phyloP scores from a whole-genome alignment of 2,888 invertebrate species.

The Drosophila aldrichi region DNA sequence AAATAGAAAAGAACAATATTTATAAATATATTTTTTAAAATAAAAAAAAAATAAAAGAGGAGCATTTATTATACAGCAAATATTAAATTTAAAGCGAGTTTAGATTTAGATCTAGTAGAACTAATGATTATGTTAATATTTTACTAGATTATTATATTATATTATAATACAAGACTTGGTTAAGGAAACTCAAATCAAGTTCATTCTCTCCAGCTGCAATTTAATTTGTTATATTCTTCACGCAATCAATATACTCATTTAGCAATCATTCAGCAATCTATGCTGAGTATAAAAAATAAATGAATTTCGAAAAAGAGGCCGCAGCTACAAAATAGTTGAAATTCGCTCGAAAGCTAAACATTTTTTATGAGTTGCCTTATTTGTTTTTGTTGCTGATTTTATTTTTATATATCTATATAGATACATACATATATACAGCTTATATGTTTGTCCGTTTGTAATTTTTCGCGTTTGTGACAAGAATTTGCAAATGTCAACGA shows the following conservation, averaged over 20 bases:
- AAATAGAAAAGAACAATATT: too few relatives aligned
- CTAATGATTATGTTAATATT: neutral
- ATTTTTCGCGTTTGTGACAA: slow-evolving; percentile 74
- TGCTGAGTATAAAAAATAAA: slow-evolving; percentile 15
- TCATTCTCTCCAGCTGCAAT: neutral
- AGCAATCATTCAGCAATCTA: neutral
- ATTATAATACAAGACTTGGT: neutral
- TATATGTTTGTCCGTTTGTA: slow-evolving; percentile 26
- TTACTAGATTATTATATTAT: neutral
- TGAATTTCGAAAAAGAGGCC: slow-evolving; percentile 62
- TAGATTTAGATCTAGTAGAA: neutral
- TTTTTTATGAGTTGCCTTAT: slow-evolving; percentile 45
- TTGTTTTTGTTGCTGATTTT: slow-evolving; percentile 16
- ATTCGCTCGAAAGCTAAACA: slow-evolving; percentile 52
- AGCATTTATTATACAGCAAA: too few relatives aligned
- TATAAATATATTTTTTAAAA: too few relatives aligned
- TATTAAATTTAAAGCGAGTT: too few relatives aligned
- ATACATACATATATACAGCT: neutral
- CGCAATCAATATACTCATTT: neutral
- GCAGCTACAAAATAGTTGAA: slow-evolving; percentile 67
- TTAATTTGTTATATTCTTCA: neutral
- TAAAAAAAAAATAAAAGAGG: too few relatives aligned
- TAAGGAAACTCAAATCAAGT: neutral
- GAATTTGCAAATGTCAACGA: slow-evolving; percentile 83
- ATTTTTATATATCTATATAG: slow-evolving; percentile 10